Percentiles rank a stretch among this genome's conserved stretches.
Conservation (phyloP, 2,888 invertebrate species). For the Steinernema hermaphroditum region DNA sequence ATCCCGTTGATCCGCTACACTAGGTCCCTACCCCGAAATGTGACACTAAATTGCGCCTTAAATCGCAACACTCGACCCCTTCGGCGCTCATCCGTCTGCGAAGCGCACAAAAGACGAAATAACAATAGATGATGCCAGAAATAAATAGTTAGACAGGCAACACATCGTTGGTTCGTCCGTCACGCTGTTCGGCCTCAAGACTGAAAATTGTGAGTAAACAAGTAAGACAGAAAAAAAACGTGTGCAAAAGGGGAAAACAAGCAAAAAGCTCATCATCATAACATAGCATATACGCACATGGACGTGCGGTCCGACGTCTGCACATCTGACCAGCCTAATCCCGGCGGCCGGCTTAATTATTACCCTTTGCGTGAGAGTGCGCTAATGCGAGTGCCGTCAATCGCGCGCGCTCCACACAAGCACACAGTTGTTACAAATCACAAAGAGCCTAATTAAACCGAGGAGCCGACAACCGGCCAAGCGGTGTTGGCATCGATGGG, state of each 20-base stretch:
- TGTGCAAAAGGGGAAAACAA: neutral
- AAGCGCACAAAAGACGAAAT: neutral
- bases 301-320: neutral
- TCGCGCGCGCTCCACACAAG: neutral
- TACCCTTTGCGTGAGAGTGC: slow-evolving; percentile 10
- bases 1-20: neutral
- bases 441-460: neutral
- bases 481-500: no score
- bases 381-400: slow-evolving; percentile 3
- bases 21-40: neutral
- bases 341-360: slow-evolving; percentile 8
- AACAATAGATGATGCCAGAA: neutral
- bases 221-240: neutral
- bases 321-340: neutral
- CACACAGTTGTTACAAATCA: neutral
- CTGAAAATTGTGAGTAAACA: no score
- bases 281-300: neutral
- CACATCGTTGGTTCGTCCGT: neutral
- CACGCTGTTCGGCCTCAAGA: no score
- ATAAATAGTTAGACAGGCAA: neutral
- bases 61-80: slow-evolving; percentile 14
- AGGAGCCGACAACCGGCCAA: no score
- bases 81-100: slow-evolving; percentile 9
- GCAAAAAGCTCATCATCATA: slow-evolving; percentile 26
- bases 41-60: slow-evolving; percentile 1